Conservation (phyloP, 2,888 invertebrate species). For the Anarsia innoxiella region DNA sequence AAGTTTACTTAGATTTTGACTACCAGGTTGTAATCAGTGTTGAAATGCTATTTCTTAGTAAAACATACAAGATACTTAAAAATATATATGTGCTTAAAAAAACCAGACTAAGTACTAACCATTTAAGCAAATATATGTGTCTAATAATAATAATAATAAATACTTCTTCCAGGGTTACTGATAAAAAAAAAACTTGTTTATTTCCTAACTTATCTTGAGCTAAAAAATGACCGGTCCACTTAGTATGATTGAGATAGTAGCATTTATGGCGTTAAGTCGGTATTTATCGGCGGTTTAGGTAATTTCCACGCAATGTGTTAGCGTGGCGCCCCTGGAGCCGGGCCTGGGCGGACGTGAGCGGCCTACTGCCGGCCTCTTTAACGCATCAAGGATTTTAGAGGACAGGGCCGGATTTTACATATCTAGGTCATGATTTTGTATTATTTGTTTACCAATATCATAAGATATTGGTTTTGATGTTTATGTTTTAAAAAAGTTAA, state of each 20-base stretch:
- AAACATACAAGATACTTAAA: no score
- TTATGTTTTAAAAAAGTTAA: no score
- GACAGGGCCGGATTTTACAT: conserved; percentile 16
- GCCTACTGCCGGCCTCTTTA: conserved; percentile 29
- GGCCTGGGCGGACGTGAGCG: conserved; percentile 27
- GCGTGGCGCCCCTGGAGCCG: conserved; percentile 15
- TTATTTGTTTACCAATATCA: no score
- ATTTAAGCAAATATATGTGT: no score
- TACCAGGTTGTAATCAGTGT: no score
- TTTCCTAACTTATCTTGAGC: conserved; percentile 5
- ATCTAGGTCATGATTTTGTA: no score
- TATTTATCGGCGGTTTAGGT: conserved; percentile 31
- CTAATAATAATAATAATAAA: no score
- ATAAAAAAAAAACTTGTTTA: conserved; percentile 6
- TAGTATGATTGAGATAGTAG: conserved; percentile 26
- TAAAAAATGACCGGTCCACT: conserved; percentile 25
- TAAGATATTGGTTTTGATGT: no score
- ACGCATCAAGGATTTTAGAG: conserved; percentile 23
- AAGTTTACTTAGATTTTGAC: not conserved
- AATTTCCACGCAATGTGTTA: conserved; percentile 17
- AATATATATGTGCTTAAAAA: no score
- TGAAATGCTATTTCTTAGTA: no score
- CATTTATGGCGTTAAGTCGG: conserved; percentile 21
- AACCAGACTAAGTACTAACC: no score
- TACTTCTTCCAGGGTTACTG: not conserved